A percentile compares a stretch with the other conserved stretches of the same genome.
phyloP scores from a whole-genome alignment of 2,113 vertebrate species.

The Anhinga rufa region DNA sequence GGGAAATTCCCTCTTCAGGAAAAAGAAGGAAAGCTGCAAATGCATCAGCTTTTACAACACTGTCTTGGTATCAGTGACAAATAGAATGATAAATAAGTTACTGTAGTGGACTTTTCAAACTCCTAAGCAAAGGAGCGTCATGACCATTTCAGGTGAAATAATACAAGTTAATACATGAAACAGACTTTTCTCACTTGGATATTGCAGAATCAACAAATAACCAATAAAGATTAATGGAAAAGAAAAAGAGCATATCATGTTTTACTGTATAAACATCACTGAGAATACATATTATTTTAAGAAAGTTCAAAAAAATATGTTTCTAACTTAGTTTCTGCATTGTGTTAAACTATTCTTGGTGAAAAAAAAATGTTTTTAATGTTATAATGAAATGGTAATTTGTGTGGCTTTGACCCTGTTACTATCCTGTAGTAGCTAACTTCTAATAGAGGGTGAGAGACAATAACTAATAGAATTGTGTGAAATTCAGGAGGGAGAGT shows the following conservation, averaged over 20 bases:
- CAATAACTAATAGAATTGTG: neutral
- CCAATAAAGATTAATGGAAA: neutral
- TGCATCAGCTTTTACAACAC: neutral
- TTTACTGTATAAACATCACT: neutral
- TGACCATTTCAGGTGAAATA: neutral
- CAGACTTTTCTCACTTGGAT: neutral
- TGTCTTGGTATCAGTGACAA: neutral
- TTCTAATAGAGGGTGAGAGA: neutral
- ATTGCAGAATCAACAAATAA: neutral
- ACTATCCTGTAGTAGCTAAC: neutral
- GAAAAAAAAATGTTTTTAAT: neutral
- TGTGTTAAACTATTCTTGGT: neutral
- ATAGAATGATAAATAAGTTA: neutral
- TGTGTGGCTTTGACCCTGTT: neutral
- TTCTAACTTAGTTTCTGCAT: neutral
- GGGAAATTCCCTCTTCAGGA: neutral
- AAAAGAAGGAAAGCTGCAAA: neutral
- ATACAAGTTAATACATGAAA: neutral
- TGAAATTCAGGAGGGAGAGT: neutral
- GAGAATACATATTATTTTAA: neutral
- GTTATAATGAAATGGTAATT: neutral
- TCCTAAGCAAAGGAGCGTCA: neutral
- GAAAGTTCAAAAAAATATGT: neutral
- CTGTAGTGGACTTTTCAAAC: neutral
- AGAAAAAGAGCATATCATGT: neutral